phyloP scores from a whole-genome alignment of 2,797 vertebrate species.

The Peromyscus eremicus region DNA sequence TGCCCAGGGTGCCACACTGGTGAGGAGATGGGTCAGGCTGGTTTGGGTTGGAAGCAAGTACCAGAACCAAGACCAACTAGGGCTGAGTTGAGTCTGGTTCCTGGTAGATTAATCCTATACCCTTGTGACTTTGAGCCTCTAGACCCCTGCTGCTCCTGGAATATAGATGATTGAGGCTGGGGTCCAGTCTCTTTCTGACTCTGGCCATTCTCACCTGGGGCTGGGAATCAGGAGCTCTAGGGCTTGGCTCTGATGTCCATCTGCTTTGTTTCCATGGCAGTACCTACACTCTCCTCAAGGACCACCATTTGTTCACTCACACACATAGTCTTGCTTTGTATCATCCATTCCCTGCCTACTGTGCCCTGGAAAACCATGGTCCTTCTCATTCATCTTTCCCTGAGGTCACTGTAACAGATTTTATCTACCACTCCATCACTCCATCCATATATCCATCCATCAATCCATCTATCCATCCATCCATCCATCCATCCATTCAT shows the following conservation, averaged over 20 bases:
- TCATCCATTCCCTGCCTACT: background rate
- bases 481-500: background rate
- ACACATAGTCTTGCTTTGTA: background rate
- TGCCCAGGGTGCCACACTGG: conserved; percentile 96
- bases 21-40: conserved; percentile 85
- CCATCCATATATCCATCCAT: background rate
- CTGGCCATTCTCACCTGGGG: background rate
- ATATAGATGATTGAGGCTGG: background rate
- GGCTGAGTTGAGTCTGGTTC: background rate
- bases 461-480: background rate
- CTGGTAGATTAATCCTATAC: background rate
- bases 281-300: background rate
- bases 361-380: background rate
- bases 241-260: background rate
- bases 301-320: background rate
- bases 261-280: background rate
- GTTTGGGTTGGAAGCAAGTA: background rate
- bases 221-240: background rate
- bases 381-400: background rate
- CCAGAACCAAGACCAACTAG: background rate
- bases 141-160: no score
- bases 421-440: background rate
- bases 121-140: background rate
- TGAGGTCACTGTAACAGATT: background rate
- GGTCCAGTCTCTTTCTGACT: background rate